Percentiles rank a stretch among this genome's conserved stretches.
Conservation (phyloP, 2,113 vertebrate species). For the Esox niger region DNA sequence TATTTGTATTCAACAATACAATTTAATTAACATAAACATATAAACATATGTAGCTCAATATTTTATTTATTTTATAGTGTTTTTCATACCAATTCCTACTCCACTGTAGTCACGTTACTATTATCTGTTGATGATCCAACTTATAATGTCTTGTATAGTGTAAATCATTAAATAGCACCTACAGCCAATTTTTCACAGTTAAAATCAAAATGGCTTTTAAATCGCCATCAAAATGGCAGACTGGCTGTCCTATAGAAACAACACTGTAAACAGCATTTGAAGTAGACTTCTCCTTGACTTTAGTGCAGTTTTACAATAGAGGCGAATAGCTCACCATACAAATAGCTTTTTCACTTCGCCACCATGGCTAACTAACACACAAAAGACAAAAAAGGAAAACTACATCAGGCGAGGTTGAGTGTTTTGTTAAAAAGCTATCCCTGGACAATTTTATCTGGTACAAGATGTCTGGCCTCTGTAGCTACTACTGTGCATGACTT, state of each 20-base stretch:
- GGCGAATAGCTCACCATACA: background rate
- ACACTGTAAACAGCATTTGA: slow-evolving; percentile 4
- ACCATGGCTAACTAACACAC: background rate
- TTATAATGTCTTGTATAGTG: no score
- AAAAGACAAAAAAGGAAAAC: background rate
- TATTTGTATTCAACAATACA: no score
- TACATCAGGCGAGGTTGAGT: background rate
- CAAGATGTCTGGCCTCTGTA: background rate
- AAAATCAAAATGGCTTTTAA: background rate
- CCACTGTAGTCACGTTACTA: no score
- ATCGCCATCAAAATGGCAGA: background rate
- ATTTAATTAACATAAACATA: no score
- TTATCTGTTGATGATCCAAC: no score
- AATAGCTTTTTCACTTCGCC: background rate
- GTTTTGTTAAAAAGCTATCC: background rate
- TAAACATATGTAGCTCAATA: no score
- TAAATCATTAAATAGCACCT: slow-evolving; percentile 32
- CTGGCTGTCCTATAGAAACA: background rate
- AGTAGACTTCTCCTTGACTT: background rate
- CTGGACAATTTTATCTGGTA: background rate
- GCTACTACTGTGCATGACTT: background rate
- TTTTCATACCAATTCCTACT: no score
- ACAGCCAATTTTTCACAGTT: background rate
- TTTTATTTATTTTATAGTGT: no score
- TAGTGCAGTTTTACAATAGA: background rate